Percentiles rank a stretch among this genome's conserved stretches.
Evolutionary conservation across 2,888 invertebrate species (phyloP).

Genomic region (Corbicula japonica): DNA sequence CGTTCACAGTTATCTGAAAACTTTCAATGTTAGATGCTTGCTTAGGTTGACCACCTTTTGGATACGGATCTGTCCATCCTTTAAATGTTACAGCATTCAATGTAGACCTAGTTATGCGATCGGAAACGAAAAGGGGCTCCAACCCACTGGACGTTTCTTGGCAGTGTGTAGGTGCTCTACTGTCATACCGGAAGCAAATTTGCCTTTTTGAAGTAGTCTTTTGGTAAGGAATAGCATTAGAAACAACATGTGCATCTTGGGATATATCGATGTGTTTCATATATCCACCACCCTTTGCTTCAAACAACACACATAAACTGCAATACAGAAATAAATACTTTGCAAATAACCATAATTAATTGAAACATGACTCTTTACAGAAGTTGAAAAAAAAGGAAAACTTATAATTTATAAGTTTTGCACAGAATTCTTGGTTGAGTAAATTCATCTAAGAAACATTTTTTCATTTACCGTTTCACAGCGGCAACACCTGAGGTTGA

Average conservation of each 20-base stretch:
- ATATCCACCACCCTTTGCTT: conserved; percentile 32
- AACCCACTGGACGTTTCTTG: neutral
- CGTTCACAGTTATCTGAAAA: conserved; percentile 7
- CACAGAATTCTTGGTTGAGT: too few species aligned
- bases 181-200: conserved; percentile 1
- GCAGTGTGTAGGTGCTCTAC: neutral
- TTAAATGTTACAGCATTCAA: neutral
- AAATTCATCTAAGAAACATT: too few species aligned
- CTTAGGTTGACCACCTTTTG: neutral
- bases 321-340: too few species aligned
- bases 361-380: too few species aligned
- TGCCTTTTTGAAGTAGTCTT: neutral
- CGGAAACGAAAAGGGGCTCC: neutral
- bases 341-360: too few species aligned
- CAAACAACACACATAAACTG: conserved; percentile 21
- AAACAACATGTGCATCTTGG: too few species aligned
- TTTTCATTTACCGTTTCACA: too few species aligned
- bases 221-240: neutral
- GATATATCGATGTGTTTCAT: too few species aligned
- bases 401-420: too few species aligned
- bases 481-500: too few species aligned
- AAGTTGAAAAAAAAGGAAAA: too few species aligned
- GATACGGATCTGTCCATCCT: conserved; percentile 8
- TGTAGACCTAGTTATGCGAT: conserved; percentile 1
- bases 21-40: conserved; percentile 1